phyloP scores from a whole-genome alignment of 2,113 vertebrate species.

The Indicator maculatus region DNA sequence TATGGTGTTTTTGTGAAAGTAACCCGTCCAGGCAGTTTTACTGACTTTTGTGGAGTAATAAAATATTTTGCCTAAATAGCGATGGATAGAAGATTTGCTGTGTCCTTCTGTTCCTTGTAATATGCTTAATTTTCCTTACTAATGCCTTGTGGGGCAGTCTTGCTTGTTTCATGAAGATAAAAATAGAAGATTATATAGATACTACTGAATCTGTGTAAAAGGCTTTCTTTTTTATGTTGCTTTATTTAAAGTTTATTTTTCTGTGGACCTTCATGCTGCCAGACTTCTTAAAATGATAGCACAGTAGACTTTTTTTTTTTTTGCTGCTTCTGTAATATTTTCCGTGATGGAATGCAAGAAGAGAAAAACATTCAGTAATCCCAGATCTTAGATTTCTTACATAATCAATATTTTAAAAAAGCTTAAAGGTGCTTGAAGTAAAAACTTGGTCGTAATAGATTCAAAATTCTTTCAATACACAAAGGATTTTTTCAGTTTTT shows the following conservation, averaged over 20 bases:
- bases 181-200: not conserved
- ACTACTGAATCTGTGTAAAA: not conserved
- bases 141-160: not conserved
- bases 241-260: not conserved
- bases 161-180: not conserved
- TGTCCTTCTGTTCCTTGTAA: not conserved
- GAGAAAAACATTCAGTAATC: not conserved
- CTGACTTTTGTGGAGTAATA: not conserved
- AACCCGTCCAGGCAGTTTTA: not conserved
- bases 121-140: not conserved
- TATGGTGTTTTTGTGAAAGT: not conserved
- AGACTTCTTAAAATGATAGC: not conserved
- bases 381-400: not conserved
- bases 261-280: not conserved
- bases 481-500: not conserved
- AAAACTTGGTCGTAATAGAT: not conserved
- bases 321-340: not conserved
- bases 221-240: not conserved
- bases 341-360: not conserved
- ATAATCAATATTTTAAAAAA: not conserved
- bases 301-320: not conserved
- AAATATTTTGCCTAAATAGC: not conserved
- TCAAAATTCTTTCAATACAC: not conserved
- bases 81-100: not conserved
- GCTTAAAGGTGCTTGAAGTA: not conserved